phyloP scores from a whole-genome alignment of 2,113 vertebrate species.

The Gymnarchus niloticus region DNA sequence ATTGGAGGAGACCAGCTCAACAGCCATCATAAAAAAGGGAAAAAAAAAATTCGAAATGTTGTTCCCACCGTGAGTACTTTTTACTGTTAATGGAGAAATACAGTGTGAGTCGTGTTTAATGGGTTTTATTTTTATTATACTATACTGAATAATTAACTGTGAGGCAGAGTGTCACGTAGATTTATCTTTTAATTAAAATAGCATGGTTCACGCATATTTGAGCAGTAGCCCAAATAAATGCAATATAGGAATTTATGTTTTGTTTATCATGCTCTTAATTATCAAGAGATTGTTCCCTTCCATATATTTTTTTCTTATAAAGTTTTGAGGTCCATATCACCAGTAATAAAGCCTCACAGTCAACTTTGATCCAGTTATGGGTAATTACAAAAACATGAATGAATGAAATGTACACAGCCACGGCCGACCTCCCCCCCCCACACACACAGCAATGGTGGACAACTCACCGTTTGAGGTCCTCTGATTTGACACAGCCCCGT shows the following conservation, averaged over 20 bases:
- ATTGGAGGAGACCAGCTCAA: conserved; percentile 21
- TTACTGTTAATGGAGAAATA: conserved; percentile 99
- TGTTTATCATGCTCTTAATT: conserved; percentile 99
- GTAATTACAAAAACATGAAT: conserved; percentile 58
- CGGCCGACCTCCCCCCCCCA: conserved; percentile 43
- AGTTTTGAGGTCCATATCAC: conserved; percentile 81
- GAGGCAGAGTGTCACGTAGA: conserved; percentile 98
- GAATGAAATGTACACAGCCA: conserved; percentile 52
- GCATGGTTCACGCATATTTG: conserved; percentile 99
- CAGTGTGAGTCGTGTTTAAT: conserved; percentile 99
- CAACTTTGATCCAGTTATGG: conserved; percentile 74
- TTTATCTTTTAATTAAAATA: conserved; percentile 99
- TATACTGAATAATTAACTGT: conserved; percentile 99
- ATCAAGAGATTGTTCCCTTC: conserved; percentile 92
- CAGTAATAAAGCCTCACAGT: conserved; percentile 86
- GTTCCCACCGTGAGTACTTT: conserved; percentile 90
- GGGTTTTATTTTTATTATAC: conserved; percentile 99
- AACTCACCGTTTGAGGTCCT: conserved; percentile 32
- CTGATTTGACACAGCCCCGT: neutral
- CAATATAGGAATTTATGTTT: conserved; percentile 99
- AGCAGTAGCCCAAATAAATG: conserved; percentile 99
- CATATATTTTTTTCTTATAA: conserved; percentile 70
- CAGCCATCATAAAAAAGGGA: conserved; percentile 36
- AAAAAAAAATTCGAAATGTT: conserved; percentile 82
- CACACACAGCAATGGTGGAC: conserved; percentile 49